These are phyloP conservation scores for Rhinichthys klamathensis DNA, from an alignment of 2,113 vertebrate genomes.

Conservation along the genomic window DNA sequence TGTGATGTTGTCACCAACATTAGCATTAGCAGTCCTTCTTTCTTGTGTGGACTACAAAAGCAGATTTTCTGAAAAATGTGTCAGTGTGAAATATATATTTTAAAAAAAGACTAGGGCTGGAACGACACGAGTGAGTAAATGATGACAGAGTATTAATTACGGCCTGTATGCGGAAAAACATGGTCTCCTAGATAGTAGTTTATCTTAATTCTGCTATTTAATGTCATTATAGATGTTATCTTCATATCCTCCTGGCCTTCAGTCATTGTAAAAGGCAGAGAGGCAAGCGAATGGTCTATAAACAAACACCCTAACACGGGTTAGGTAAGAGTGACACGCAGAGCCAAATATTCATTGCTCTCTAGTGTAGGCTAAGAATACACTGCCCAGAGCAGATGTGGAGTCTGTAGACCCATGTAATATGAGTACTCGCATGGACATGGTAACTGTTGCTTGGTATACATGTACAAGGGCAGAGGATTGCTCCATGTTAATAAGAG, in stretches of 20 bases:
- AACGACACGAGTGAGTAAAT: neutral
- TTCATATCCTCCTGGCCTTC: constrained; percentile 7
- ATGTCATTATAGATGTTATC: neutral
- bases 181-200: neutral
- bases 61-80: too few relatives aligned
- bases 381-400: neutral
- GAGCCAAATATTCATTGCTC: constrained; percentile 29
- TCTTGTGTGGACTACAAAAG: neutral
- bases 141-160: neutral
- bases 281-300: neutral
- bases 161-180: neutral
- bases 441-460: neutral
- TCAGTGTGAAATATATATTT: neutral
- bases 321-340: neutral
- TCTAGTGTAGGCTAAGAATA: constrained; percentile 34
- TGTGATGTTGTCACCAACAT: constrained; percentile 7
- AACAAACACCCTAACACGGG: neutral
- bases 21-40: neutral
- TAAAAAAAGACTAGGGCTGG: neutral
- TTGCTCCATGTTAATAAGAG: neutral
- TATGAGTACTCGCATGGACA: constrained; percentile 10
- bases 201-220: neutral
- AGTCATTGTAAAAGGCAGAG: neutral
- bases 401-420: constrained; percentile 9
- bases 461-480: neutral